Percentiles rank a stretch among this genome's conserved stretches.
Evolutionary conservation across 2,113 vertebrate species (phyloP).

Genomic region (Takifugu flavidus): DNA sequence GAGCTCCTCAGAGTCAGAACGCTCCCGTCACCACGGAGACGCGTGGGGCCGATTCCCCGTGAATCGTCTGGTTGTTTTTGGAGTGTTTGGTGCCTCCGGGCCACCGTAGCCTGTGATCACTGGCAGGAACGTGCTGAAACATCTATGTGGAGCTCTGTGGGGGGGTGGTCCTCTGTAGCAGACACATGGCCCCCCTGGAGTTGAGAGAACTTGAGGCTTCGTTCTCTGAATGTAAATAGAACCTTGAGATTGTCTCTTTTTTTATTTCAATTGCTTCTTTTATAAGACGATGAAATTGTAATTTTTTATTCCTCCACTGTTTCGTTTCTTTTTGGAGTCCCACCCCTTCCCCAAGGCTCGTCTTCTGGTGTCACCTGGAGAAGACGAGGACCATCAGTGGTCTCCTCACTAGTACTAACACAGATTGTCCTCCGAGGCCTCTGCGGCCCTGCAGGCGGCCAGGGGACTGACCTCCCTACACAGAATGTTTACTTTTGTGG

Average conservation of each 20-base stretch:
- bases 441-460: not conserved
- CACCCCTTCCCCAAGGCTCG: not conserved
- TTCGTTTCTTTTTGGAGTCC: conserved; percentile 30
- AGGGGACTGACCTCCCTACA: conserved; percentile 1
- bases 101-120: conserved; percentile 6
- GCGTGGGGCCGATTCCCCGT: too few species aligned
- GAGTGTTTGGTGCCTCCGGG: conserved; percentile 2
- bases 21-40: too few species aligned
- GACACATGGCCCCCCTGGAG: conserved; percentile 12
- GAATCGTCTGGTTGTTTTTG: not conserved
- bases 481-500: conserved; percentile 17
- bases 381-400: conserved; percentile 34
- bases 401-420: not conserved
- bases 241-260: conserved; percentile 60
- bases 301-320: conserved; percentile 28
- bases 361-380: conserved; percentile 31
- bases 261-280: conserved; percentile 55
- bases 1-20: not conserved
- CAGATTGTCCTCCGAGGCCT: not conserved
- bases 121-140: not conserved
- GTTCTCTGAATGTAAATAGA: conserved; percentile 76
- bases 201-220: conserved; percentile 26
- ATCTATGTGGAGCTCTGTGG: not conserved
- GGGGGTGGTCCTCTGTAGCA: conserved; percentile 47
- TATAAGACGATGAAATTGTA: conserved; percentile 48